A percentile compares a stretch with the other conserved stretches of the same genome.
These are phyloP conservation scores for Micropoecilia bifurca DNA, from an alignment of 2,797 vertebrate genomes.

Conservation along the genomic window DNA sequence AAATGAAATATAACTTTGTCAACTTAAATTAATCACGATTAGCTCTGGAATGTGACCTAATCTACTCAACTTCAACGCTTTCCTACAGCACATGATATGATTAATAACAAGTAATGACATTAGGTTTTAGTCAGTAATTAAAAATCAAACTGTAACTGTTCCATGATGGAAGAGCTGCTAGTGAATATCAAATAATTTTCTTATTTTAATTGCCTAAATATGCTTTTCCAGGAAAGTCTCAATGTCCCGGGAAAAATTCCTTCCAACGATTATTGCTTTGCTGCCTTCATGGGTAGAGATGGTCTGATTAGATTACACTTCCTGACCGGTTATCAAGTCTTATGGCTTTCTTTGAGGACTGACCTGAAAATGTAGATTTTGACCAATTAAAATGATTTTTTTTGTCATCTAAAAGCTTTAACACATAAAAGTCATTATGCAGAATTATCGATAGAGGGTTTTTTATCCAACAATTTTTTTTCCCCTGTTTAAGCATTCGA, in stretches of 20 bases:
- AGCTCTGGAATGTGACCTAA: background rate
- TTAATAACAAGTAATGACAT: background rate
- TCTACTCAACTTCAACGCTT: background rate
- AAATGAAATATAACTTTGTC: background rate
- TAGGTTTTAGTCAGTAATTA: background rate
- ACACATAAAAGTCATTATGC: background rate
- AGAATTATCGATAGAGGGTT: background rate
- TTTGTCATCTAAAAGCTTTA: background rate
- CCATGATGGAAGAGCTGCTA: background rate
- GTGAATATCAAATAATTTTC: background rate
- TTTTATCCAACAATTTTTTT: background rate
- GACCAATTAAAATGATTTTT: background rate
- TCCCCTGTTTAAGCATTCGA: background rate
- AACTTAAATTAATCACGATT: background rate
- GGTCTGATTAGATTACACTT: background rate
- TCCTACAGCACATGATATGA: background rate
- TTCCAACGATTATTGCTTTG: background rate
- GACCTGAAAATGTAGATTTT: background rate
- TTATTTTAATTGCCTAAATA: background rate
- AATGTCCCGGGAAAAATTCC: background rate
- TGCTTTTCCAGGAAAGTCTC: background rate
- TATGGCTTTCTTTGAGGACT: background rate
- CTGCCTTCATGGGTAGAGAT: background rate
- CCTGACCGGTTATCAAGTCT: background rate
- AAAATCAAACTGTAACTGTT: background rate